phyloP scores from a whole-genome alignment of 2,797 vertebrate genomes.

The Malurus splendens region DNA sequence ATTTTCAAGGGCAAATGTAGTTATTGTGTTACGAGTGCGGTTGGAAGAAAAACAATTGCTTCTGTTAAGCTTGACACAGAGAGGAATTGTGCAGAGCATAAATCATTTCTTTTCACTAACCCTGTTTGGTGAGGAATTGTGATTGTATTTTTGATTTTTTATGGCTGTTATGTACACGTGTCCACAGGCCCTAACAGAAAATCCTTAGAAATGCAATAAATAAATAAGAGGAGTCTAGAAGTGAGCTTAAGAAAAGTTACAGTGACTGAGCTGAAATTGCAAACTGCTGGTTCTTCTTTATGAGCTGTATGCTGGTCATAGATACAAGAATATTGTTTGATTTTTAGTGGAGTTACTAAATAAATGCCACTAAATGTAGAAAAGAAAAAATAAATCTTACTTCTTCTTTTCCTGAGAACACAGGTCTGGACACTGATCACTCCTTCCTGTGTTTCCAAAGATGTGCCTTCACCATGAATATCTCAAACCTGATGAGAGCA shows the following conservation, averaged over 20 bases:
- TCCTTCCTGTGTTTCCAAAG: not conserved
- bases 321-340: not conserved
- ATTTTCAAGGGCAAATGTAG: conserved; percentile 15
- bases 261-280: conserved; percentile 16
- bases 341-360: not conserved
- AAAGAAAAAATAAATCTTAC: not conserved
- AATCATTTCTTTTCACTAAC: conserved; percentile 48
- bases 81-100: not conserved
- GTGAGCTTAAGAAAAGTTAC: not conserved
- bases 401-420: not conserved
- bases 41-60: conserved; percentile 26
- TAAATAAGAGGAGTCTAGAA: not conserved
- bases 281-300: not conserved
- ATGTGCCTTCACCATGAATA: not conserved
- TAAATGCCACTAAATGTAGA: not conserved
- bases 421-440: not conserved
- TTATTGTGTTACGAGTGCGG: not conserved
- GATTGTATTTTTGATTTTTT: not conserved
- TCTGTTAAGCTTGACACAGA: conserved; percentile 25
- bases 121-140: conserved; percentile 2
- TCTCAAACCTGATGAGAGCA: not conserved
- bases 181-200: not conserved
- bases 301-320: not conserved
- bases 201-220: not conserved
- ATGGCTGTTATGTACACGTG: not conserved